These are phyloP conservation scores for Nestor notabilis DNA, from an alignment of 2,113 vertebrate genomes.

Conservation along the genomic window DNA sequence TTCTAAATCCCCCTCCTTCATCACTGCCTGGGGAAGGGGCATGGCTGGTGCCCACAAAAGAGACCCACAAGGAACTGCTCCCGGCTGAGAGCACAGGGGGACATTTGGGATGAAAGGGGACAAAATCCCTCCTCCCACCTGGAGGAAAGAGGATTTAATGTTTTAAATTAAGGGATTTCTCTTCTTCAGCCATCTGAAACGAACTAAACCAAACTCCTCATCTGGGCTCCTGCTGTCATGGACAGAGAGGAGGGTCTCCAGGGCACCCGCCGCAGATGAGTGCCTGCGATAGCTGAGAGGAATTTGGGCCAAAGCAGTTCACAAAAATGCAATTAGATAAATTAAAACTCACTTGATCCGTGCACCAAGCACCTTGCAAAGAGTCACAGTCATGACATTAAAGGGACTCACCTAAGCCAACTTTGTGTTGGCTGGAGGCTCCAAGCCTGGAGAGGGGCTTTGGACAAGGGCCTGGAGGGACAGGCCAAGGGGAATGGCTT, in stretches of 20 bases:
- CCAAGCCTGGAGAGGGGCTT: neutral
- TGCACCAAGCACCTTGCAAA: neutral
- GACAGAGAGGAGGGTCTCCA: neutral
- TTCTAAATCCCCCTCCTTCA: neutral
- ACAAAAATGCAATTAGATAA: neutral
- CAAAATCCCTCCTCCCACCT: neutral
- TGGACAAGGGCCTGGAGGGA: neutral
- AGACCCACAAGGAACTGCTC: neutral
- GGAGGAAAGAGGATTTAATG: neutral
- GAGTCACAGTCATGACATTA: no score
- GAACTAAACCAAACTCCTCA: neutral
- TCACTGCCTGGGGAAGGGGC: neutral
- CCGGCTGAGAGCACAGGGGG: fast-evolving
- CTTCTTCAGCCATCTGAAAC: neutral
- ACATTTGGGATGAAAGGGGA: neutral
- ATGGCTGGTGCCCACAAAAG: no score
- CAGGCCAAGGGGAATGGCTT: neutral
- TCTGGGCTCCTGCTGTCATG: neutral
- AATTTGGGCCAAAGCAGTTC: neutral
- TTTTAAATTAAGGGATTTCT: neutral
- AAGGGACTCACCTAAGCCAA: neutral
- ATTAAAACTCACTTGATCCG: neutral
- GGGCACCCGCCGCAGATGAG: neutral
- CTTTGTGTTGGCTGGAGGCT: neutral
- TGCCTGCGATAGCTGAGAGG: neutral